phyloP scores from a whole-genome alignment of 2,797 vertebrate species.

The Brotula barbata region DNA sequence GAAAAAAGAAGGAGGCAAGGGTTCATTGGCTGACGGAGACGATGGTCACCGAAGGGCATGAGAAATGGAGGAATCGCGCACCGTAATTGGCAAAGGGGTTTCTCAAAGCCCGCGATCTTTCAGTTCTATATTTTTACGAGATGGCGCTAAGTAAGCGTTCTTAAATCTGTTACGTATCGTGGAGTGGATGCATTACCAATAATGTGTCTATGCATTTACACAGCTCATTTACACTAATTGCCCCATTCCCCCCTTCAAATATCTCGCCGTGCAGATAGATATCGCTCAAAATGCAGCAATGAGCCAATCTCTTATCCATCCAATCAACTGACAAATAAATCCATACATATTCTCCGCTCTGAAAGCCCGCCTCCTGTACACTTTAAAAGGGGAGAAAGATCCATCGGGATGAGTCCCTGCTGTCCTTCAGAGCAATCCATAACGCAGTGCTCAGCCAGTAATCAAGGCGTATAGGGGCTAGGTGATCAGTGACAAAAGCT shows the following conservation, averaged over 20 bases:
- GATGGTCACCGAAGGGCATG: constrained; percentile 65
- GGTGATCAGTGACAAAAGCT: constrained; percentile 80
- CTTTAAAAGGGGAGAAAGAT: constrained; percentile 43
- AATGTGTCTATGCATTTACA: constrained; percentile 43
- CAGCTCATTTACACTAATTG: constrained; percentile 61
- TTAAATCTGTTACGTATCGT: constrained; percentile 51
- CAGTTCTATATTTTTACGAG: constrained; percentile 34
- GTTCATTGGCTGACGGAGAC: constrained; percentile 51
- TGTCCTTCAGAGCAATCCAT: constrained; percentile 75
- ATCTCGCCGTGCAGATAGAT: constrained; percentile 25
- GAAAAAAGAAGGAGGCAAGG: constrained; percentile 49
- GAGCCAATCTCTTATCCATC: constrained; percentile 54
- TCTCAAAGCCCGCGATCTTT: constrained; percentile 14
- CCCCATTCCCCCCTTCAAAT: constrained; percentile 35
- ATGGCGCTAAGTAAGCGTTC: constrained; percentile 15
- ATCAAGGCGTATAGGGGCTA: constrained; percentile 70
- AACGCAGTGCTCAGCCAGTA: constrained; percentile 70
- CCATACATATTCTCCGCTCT: constrained; percentile 54
- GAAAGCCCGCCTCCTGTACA: constrained; percentile 35
- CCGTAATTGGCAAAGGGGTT: constrained; percentile 35
- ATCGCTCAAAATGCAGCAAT: constrained; percentile 46
- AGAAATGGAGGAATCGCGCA: constrained; percentile 60
- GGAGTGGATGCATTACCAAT: constrained; percentile 54
- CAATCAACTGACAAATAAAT: constrained; percentile 62
- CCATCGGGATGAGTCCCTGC: constrained; percentile 61